phyloP scores from a whole-genome alignment of 1,140 invertebrate genomes.

The Pogonomyrmex barbatus region DNA sequence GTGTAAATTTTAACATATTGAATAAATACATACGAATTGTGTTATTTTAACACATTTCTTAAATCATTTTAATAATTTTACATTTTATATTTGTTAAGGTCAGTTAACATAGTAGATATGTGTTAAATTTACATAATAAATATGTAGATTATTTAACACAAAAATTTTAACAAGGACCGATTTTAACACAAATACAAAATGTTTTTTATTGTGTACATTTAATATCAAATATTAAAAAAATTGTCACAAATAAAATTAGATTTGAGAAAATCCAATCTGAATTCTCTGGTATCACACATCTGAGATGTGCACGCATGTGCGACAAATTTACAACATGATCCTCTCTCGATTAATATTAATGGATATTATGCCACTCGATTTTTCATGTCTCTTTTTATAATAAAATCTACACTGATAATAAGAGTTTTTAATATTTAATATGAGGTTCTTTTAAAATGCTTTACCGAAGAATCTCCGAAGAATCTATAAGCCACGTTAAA shows the following conservation, averaged over 20 bases:
- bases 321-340: not conserved
- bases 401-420: not conserved
- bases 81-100: too few relatives aligned
- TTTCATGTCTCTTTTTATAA: not conserved
- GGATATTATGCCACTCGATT: not conserved
- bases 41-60: too few relatives aligned
- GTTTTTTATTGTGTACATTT: not conserved
- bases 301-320: not conserved
- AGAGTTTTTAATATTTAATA: slow-evolving; percentile 37
- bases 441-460: slow-evolving; percentile 6
- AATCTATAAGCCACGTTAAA: slow-evolving; percentile 58
- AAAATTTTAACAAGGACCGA: too few relatives aligned
- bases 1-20: too few relatives aligned
- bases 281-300: not conserved
- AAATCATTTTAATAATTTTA: too few relatives aligned
- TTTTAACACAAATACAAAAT: not conserved
- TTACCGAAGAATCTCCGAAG: slow-evolving; percentile 28
- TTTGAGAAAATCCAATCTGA: not conserved
- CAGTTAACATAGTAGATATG: too few relatives aligned
- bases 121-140: too few relatives aligned
- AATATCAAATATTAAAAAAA: not conserved
- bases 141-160: too few relatives aligned
- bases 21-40: too few relatives aligned
- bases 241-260: not conserved
- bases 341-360: slow-evolving; percentile 11